These are phyloP conservation scores for Ctenodactylus gundi DNA, from an alignment of 2,113 vertebrate species.

Conservation along the genomic window DNA sequence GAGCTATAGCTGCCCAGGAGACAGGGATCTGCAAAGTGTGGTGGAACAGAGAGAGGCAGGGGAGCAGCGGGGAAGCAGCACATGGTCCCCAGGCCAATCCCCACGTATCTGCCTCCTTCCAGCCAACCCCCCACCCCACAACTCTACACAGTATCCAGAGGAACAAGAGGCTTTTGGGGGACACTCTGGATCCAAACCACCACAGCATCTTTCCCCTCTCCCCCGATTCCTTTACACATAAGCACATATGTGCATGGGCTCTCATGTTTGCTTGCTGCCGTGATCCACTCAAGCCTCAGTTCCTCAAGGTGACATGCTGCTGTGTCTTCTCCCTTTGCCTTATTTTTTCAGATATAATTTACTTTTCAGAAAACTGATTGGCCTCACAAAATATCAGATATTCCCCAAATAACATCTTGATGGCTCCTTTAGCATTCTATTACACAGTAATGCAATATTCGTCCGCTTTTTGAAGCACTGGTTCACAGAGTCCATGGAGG, in stretches of 20 bases:
- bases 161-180: too few species aligned
- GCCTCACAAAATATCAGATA: not conserved
- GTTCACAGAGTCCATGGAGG: not conserved
- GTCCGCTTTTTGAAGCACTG: not conserved
- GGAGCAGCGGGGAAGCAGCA: too few species aligned
- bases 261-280: not conserved
- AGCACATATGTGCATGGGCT: not conserved
- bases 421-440: not conserved
- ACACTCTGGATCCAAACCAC: too few species aligned
- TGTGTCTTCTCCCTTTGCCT: not conserved
- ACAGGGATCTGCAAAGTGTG: too few species aligned
- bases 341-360: not conserved
- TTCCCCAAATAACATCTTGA: not conserved
- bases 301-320: not conserved
- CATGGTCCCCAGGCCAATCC: too few species aligned
- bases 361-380: not conserved
- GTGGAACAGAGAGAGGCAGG: too few species aligned
- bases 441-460: not conserved
- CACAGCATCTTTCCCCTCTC: not conserved
- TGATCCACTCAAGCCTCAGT: not conserved
- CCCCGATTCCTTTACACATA: not conserved
- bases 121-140: too few species aligned
- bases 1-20: too few species aligned
- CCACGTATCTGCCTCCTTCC: too few species aligned
- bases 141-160: too few species aligned